These are phyloP conservation scores for Phalacrocorax carbo DNA, from an alignment of 2,113 vertebrate genomes.

Conservation along the genomic window DNA sequence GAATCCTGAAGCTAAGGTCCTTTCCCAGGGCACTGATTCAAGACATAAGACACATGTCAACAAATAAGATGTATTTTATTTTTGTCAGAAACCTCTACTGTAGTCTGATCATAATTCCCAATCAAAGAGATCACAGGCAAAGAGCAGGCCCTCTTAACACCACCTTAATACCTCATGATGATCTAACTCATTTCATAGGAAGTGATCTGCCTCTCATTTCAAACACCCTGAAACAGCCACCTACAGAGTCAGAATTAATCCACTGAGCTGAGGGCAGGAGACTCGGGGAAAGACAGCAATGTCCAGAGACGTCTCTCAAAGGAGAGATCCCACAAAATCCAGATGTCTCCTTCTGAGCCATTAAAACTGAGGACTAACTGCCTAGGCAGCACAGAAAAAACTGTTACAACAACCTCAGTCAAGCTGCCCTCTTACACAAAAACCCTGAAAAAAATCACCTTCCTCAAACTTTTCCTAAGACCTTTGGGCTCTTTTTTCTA, in stretches of 20 bases:
- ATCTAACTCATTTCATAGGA: neutral
- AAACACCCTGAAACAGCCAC: neutral
- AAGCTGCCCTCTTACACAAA: neutral
- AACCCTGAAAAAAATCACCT: neutral
- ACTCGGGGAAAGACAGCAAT: neutral
- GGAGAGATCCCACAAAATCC: neutral
- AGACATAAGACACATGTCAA: constrained; percentile 27
- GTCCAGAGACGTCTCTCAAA: neutral
- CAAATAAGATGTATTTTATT: neutral
- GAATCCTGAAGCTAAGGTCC: constrained; percentile 41
- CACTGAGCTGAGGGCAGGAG: neutral
- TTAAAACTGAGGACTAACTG: neutral
- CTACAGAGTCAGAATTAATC: neutral
- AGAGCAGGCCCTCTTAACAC: neutral
- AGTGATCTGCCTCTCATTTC: neutral
- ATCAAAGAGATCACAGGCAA: neutral
- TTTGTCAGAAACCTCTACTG: constrained; percentile 20
- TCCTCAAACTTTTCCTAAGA: neutral
- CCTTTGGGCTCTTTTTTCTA: neutral
- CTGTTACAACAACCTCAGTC: neutral
- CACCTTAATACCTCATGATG: neutral
- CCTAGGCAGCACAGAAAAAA: neutral
- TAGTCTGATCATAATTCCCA: neutral
- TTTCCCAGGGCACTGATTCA: constrained; percentile 1
- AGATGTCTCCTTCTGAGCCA: neutral